Percentiles rank a stretch among this genome's conserved stretches.
These are phyloP conservation scores for Pseudomyrmex flavicornis DNA, from an alignment of 1,140 invertebrate species.

Conservation along the genomic window DNA sequence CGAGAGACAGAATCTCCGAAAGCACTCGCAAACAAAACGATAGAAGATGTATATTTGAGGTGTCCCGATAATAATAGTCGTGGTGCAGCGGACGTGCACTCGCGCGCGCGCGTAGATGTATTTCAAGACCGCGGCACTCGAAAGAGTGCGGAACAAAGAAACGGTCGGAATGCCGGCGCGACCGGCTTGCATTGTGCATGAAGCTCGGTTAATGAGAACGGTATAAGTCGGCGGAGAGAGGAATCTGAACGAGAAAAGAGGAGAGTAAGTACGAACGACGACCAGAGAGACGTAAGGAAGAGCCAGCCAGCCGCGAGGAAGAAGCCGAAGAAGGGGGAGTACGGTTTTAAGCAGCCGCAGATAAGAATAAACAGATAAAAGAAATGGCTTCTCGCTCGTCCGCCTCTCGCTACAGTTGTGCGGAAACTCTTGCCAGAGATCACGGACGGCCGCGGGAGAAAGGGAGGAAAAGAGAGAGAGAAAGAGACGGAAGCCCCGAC, in stretches of 20 bases:
- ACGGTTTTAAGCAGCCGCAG: slow-evolving; percentile 66
- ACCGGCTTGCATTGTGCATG: slow-evolving; percentile 71
- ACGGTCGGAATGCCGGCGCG: slow-evolving; percentile 35
- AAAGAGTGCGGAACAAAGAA: slow-evolving; percentile 19
- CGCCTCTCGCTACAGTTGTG: slow-evolving; percentile 17
- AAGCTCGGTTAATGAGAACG: slow-evolving; percentile 77
- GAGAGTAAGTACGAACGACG: not conserved
- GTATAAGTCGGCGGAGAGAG: slow-evolving; percentile 57
- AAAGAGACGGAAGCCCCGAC: not conserved
- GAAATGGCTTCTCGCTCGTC: slow-evolving; percentile 57
- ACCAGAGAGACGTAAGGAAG: not conserved
- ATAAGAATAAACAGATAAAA: slow-evolving; percentile 73
- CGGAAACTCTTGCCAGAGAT: slow-evolving; percentile 34
- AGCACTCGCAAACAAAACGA: not conserved
- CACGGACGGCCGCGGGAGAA: slow-evolving; percentile 11
- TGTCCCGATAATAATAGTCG: not conserved
- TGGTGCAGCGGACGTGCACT: not conserved
- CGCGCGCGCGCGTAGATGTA: slow-evolving; percentile 10
- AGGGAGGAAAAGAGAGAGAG: not conserved
- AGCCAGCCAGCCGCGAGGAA: slow-evolving; percentile 44
- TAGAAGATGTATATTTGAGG: slow-evolving; percentile 1
- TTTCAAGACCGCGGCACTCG: not conserved
- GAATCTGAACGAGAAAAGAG: not conserved
- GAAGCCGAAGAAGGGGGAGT: slow-evolving; percentile 6
- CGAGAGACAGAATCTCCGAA: slow-evolving; percentile 7